phyloP scores from a whole-genome alignment of 2,113 vertebrate species.

The Perca fluviatilis region DNA sequence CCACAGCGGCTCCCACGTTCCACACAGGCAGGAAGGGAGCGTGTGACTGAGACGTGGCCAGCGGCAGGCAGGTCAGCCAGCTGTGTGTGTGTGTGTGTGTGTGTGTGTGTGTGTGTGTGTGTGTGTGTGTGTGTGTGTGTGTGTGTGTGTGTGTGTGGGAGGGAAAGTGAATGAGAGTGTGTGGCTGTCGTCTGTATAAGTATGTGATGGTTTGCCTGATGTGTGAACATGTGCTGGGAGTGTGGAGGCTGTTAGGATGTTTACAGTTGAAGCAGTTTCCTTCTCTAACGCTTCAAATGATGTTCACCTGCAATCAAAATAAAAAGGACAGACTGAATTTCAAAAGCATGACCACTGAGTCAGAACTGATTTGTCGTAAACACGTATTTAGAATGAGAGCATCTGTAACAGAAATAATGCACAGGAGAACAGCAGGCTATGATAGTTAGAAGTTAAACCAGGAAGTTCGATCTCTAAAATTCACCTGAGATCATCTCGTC shows the following conservation, averaged over 20 bases:
- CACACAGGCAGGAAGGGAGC: constrained; percentile 75
- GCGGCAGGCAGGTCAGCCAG: constrained; percentile 74
- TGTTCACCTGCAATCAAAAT: background rate
- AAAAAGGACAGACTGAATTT: constrained; percentile 21
- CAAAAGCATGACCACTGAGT: constrained; percentile 1
- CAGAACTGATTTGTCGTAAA: background rate
- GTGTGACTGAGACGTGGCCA: constrained; percentile 81
- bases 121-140: constrained; percentile 52
- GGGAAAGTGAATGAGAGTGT: constrained; percentile 46
- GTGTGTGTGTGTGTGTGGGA: constrained; percentile 28
- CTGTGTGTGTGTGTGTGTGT: constrained; percentile 56
- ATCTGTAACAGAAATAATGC: background rate
- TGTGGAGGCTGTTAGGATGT: constrained; percentile 41
- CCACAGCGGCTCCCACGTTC: constrained; percentile 83
- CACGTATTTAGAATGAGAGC: background rate
- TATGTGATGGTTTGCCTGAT: constrained; percentile 44
- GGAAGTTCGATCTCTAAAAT: background rate
- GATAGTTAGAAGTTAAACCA: background rate
- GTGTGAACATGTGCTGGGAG: constrained; percentile 64
- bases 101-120: constrained; percentile 35
- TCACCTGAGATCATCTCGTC: background rate
- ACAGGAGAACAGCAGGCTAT: background rate
- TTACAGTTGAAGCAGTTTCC: constrained; percentile 34
- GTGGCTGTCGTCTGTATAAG: constrained; percentile 44
- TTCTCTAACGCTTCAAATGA: background rate